Evolutionary conservation across 2,888 invertebrate species (phyloP), one percentile per base, ranked within the genome.

Genomic region (Nezara viridula): DNA sequence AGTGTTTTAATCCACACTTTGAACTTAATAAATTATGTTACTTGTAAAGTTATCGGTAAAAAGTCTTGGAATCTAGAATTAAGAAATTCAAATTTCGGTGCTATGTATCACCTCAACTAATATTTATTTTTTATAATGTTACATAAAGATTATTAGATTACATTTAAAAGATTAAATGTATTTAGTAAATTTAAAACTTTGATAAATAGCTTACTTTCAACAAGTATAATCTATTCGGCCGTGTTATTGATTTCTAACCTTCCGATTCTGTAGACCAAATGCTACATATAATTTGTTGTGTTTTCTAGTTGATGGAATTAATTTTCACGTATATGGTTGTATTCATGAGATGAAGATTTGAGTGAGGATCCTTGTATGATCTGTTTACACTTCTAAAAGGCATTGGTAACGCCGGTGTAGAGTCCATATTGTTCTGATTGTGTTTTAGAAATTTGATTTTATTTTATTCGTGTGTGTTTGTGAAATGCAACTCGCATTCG

Each of bases 221-320:
- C 49, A 32, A 47, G 73, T 24, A 73, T 73, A 66, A 88, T 88
- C 88, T 32, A 73, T 16, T 49, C 44, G 88, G 88, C 88, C 66
- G 73, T 88, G 88, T 60, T 88, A 88, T 88, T 66, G 88, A 88
- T 88, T 88, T 88, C 88, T 88, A 88, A 88, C 88, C 88, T 88
- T 66, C 66, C 60, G 88, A 60, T 66, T 88, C 88, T 73, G 66
- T 73, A 66, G 88, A 88, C 88, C 88, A 73, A 66, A 73, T 73
- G 88, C 66, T 66, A 47, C 44, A 21, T 47, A 73, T 73, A 88
- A 60, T 73, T 66, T 88, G 44, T 55, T 44, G 47, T 44, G 66
- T n/a, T 4, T 44, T 44, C 32, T 88, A 73, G 24, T 73, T 88
- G n/a, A 44, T 47, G 66, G 73, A 47, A 44, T 73, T 88, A 73